phyloP scores from a whole-genome alignment of 2,797 vertebrate species.

The Thalassophryne amazonica region DNA sequence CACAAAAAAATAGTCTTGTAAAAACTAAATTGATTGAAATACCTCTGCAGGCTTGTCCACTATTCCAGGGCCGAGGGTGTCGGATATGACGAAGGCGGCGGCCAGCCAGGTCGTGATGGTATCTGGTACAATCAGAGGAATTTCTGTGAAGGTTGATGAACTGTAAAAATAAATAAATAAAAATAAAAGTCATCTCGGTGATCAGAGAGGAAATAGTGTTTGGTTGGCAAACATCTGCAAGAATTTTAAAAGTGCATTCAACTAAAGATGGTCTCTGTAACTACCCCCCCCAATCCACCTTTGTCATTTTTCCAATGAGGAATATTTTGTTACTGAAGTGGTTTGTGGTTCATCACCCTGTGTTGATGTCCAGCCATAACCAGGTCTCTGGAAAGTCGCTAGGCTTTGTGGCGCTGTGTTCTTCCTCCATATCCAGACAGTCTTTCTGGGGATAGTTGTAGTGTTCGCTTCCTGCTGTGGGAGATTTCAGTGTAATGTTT shows the following conservation, averaged over 20 bases:
- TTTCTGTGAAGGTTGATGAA: constrained; percentile 39
- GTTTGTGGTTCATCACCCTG: constrained; percentile 65
- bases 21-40: neutral
- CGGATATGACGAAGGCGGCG: constrained; percentile 86
- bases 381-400: constrained; percentile 89
- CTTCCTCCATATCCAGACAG: rapidly evolving
- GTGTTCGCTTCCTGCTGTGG: constrained; percentile 26
- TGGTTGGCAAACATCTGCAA: too few species aligned
- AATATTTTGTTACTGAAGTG: neutral
- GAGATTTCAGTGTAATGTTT: neutral
- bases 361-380: constrained; percentile 84
- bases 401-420: constrained; percentile 50
- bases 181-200: too few species aligned
- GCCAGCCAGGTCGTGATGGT: constrained; percentile 89
- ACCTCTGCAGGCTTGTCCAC: constrained; percentile 78
- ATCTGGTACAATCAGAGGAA: constrained; percentile 82
- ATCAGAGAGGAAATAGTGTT: too few species aligned
- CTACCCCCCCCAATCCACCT: too few species aligned
- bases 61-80: constrained; percentile 83
- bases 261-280: too few species aligned
- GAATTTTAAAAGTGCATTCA: too few species aligned
- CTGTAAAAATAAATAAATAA: constrained; percentile 46
- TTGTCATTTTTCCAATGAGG: too few species aligned
- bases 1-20: too few species aligned
- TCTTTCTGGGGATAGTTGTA: rapidly evolving